Percentiles rank a stretch among this genome's conserved stretches.
phyloP scores from a whole-genome alignment of 2,888 invertebrate genomes.

The Microchrysa polita region DNA sequence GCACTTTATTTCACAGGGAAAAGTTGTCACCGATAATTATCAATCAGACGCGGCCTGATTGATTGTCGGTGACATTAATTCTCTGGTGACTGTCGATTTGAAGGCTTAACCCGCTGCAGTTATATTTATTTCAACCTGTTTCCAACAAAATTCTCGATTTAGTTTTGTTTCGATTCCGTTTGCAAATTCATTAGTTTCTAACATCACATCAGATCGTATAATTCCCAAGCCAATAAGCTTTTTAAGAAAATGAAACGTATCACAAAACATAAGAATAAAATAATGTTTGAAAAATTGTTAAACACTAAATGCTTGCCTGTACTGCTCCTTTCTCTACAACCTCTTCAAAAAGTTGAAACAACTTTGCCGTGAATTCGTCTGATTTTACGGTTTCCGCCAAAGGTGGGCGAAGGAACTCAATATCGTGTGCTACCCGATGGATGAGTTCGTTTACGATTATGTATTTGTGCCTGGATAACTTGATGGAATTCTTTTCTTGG shows the following conservation, averaged over 20 bases:
- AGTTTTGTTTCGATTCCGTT: conserved; percentile 58
- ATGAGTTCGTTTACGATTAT: conserved; percentile 81
- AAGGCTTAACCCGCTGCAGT: conserved; percentile 97
- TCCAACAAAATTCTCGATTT: conserved; percentile 77
- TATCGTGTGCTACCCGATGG: conserved; percentile 86
- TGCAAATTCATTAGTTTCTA: conserved; percentile 75
- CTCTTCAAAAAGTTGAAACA: conserved; percentile 86
- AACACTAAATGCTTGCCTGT: conserved; percentile 77
- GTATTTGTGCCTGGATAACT: conserved; percentile 78
- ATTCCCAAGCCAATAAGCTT: conserved; percentile 84
- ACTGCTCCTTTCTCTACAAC: conserved; percentile 79
- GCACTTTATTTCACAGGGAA: no score
- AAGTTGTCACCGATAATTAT: no score
- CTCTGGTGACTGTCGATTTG: conserved; percentile 83
- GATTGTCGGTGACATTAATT: conserved; percentile 92
- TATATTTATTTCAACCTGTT: conserved; percentile 95
- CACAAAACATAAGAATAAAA: no score
- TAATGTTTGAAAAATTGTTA: no score
- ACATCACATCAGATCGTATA: conserved; percentile 91
- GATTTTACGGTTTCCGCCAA: conserved; percentile 83
- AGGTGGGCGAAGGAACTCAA: conserved; percentile 76
- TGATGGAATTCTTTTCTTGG: conserved; percentile 79
- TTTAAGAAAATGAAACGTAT: no score
- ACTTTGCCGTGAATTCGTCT: conserved; percentile 85
- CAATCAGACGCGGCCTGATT: no score